Evolutionary conservation across 2,113 vertebrate species (phyloP), one percentile per base, ranked within the genome.

Genomic region (Bambusicola thoracicus): DNA sequence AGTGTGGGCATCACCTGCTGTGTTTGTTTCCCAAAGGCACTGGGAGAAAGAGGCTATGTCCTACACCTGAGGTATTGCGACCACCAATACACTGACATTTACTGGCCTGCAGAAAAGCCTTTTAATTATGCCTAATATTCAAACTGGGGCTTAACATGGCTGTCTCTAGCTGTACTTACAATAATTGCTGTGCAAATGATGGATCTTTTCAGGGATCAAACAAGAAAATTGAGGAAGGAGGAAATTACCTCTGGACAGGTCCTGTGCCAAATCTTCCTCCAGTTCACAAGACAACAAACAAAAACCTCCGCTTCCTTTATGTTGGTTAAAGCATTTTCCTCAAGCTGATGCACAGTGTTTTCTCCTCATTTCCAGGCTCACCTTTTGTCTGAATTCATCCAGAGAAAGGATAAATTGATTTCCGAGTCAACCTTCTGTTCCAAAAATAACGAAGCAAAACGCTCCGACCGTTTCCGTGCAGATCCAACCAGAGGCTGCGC

Each of bases 61-160:
- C 81, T 80, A 41, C 59, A 49, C 16, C 59, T 51, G 55, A 87
- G 67, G 53, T n/a, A 48, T 24, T 0, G 8, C 66, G 70, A 46
- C 74, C 81, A 55, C 82, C 67, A 80, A 67, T 59, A 65, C 38
- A 10, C 6, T 55, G 87, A 74, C 41, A 79, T 87, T 91, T 85
- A 58, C 62, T 72, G 81, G 75, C 49, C 89, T 53, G 22, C 41
- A 91, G 84, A 49, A 85, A 88, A 92, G 32, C 34, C 76, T 90
- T 87, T 90, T 93, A 91, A 92, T 94, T 77, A 43, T n/a, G 6
- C 83, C 87, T 77, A 77, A 88, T 85, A 95, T 91, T 91, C 68
- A 88, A 70, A 81, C 29, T 77, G 34, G 34, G 75, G 69, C 36
- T 82, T 87, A 65, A 30, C 22, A 4, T 69, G 72, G 48, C 53